These are phyloP conservation scores for Cotesia glomerata DNA, from an alignment of 1,140 invertebrate genomes.

Conservation along the genomic window DNA sequence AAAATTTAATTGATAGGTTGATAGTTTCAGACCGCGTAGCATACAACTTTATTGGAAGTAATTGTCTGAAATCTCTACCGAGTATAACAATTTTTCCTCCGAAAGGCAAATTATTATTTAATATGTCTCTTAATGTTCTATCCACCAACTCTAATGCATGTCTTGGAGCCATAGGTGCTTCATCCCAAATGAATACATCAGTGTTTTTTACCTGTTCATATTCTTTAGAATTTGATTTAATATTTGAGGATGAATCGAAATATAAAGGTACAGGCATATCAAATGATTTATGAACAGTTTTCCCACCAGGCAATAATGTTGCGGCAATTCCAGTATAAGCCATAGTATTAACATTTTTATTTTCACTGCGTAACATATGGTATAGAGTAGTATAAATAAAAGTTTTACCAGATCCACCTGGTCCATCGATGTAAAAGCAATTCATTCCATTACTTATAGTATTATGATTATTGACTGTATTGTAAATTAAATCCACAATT, in stretches of 20 bases:
- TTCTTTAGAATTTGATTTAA: background rate
- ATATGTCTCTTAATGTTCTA: background rate
- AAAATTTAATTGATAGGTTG: slow-evolving; percentile 1
- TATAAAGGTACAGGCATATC: background rate
- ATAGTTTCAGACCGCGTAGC: background rate
- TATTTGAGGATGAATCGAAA: background rate
- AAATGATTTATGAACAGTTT: background rate
- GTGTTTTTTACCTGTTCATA: background rate
- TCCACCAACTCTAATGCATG: background rate
- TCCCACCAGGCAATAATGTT: background rate
- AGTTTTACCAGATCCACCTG: background rate
- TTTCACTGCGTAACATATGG: background rate
- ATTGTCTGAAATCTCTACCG: background rate
- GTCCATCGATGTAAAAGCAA: slow-evolving; percentile 1
- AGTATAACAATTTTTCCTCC: background rate
- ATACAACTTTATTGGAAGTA: no score
- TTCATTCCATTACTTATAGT: background rate
- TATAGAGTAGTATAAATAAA: slow-evolving; percentile 2
- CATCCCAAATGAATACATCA: background rate
- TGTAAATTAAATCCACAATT: background rate
- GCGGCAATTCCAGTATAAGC: background rate
- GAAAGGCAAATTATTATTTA: background rate
- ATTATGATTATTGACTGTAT: background rate
- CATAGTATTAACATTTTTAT: background rate
- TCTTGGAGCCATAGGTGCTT: background rate